phyloP scores from a whole-genome alignment of 2,888 invertebrate genomes.

The Polietes domitor region DNA sequence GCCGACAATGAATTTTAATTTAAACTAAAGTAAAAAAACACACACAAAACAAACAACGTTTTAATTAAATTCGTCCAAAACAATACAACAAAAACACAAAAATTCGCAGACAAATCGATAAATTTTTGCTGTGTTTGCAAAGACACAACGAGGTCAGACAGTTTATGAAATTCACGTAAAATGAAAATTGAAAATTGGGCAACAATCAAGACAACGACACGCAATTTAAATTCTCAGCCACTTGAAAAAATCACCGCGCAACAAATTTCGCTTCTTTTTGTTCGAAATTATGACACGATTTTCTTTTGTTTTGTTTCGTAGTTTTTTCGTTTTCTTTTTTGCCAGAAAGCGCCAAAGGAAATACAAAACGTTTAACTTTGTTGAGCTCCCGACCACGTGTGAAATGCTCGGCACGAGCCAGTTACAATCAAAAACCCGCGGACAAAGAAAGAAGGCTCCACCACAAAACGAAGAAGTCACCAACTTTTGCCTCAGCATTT shows the following conservation, averaged over 20 bases:
- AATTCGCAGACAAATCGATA: slow-evolving; percentile 63
- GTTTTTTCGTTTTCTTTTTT: background rate
- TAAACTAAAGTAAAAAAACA: slow-evolving; percentile 20
- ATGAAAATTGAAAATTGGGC: slow-evolving; percentile 1
- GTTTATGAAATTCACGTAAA: slow-evolving; percentile 1
- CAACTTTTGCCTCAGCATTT: background rate
- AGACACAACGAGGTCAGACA: background rate
- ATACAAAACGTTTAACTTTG: slow-evolving; percentile 62
- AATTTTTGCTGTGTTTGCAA: slow-evolving; percentile 37
- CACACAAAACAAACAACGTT: slow-evolving; percentile 18
- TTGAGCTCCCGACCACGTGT: slow-evolving; percentile 68
- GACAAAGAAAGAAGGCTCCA: background rate
- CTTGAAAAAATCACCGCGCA: slow-evolving; percentile 26
- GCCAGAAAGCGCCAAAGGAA: slow-evolving; percentile 8
- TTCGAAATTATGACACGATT: slow-evolving; percentile 39
- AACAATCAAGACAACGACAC: slow-evolving; percentile 28
- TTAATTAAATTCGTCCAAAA: slow-evolving; percentile 38
- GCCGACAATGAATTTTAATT: background rate
- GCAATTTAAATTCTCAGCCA: slow-evolving; percentile 50
- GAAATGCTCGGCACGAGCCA: slow-evolving; percentile 65
- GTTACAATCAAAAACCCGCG: slow-evolving; percentile 1
- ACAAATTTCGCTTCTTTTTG: background rate
- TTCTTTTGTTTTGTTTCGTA: background rate
- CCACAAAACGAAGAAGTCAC: slow-evolving; percentile 9
- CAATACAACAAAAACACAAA: background rate